phyloP scores from a whole-genome alignment of 1,140 invertebrate genomes.

The Atopsyche davidsoni region DNA sequence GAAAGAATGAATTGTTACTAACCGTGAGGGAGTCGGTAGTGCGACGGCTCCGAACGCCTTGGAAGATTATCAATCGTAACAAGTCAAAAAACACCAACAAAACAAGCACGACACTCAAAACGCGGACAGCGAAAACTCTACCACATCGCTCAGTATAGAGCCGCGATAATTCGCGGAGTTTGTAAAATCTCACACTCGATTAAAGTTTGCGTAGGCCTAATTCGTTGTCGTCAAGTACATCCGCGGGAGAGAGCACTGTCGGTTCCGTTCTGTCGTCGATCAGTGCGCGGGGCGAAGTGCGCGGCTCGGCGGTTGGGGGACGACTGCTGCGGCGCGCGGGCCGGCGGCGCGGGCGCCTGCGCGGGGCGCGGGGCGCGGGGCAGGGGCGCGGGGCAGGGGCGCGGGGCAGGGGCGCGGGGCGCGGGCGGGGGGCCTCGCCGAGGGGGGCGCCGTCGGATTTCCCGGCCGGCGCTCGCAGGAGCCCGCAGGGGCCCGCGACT shows the following conservation, averaged over 20 bases:
- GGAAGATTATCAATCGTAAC: no score
- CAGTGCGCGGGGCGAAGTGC: background rate
- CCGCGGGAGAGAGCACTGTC: no score
- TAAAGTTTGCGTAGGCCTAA: background rate
- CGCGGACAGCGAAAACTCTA: no score
- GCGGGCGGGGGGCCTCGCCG: background rate
- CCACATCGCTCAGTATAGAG: no score
- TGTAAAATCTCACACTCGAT: background rate
- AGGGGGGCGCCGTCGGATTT: background rate
- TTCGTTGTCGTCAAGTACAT: no score
- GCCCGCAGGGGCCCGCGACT: background rate
- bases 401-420: background rate
- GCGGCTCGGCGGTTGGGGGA: background rate
- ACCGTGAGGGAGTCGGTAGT: no score
- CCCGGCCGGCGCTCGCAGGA: background rate
- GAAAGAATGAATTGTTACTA: no score
- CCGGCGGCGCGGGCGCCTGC: slow-evolving; percentile 4
- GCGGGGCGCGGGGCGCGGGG: background rate
- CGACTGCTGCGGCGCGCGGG: background rate
- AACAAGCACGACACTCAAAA: no score
- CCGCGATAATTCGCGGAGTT: background rate
- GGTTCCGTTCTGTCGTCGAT: no score
- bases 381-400: slow-evolving; percentile 1
- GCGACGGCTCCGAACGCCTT: no score
- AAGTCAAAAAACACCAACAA: no score